Evolutionary conservation across 1,140 invertebrate genomes (phyloP).

Genomic region (Leguminivora glycinivorella): DNA sequence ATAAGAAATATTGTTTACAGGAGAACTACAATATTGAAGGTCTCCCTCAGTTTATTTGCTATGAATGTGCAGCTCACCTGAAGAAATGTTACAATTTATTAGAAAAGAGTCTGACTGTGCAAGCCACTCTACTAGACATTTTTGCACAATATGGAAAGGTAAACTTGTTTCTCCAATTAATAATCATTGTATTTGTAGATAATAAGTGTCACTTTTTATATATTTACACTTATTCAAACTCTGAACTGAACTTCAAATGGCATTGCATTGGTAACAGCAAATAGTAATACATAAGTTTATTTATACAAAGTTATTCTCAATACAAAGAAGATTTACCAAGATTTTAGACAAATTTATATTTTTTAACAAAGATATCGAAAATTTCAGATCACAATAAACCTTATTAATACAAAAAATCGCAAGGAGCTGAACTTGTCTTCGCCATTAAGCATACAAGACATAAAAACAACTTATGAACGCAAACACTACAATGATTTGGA

Average conservation of each 20-base stretch:
- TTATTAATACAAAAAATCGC: slow-evolving; percentile 32
- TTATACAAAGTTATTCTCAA: too few species aligned
- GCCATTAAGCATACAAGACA: slow-evolving; percentile 13
- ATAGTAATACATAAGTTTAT: too few species aligned
- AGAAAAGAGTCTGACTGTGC: slow-evolving; percentile 36
- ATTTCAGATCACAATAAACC: slow-evolving; percentile 36
- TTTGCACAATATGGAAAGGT: slow-evolving; percentile 41
- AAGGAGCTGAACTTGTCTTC: slow-evolving; percentile 34
- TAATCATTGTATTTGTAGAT: neutral
- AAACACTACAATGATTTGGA: slow-evolving; percentile 33
- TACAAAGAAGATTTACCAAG: too few species aligned
- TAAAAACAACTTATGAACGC: slow-evolving; percentile 7
- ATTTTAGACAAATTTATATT: neutral
- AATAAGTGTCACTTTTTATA: neutral
- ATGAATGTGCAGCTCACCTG: slow-evolving; percentile 34
- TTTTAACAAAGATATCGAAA: neutral
- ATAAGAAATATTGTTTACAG: too few species aligned
- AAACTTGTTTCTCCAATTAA: neutral
- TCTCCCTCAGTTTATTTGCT: slow-evolving; percentile 40
- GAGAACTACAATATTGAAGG: slow-evolving; percentile 37
- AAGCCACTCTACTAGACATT: slow-evolving; percentile 39
- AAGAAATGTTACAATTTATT: slow-evolving; percentile 34
- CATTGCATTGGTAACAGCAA: too few species aligned
- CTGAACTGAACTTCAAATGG: too few species aligned
- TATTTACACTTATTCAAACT: too few species aligned